A percentile compares a stretch with the other conserved stretches of the same genome.
Conservation (phyloP, 2,797 vertebrate species). For the Tangara arthus region DNA sequence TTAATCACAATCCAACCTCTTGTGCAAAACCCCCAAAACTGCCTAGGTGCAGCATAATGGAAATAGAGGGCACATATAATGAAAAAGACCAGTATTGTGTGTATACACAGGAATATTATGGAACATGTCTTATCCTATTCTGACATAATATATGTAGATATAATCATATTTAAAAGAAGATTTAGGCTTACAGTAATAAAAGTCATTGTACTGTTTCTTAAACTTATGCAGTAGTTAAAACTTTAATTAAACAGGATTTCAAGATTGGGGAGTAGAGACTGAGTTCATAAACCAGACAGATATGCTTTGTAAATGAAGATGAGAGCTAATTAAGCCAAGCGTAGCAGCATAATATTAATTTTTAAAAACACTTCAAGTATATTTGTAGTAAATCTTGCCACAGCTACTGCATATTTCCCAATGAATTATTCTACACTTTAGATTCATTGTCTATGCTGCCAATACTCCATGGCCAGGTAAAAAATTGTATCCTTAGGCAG, state of each 20-base stretch:
- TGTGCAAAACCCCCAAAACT: slow-evolving; percentile 28
- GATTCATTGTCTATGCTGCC: slow-evolving; percentile 54
- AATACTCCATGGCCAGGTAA: slow-evolving; percentile 48
- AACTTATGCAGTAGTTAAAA: slow-evolving; percentile 71
- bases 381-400: slow-evolving; percentile 73
- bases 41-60: background rate
- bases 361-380: slow-evolving; percentile 71
- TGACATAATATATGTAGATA: background rate
- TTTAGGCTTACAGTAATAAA: slow-evolving; percentile 66
- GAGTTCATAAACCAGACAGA: slow-evolving; percentile 76
- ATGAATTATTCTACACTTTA: slow-evolving; percentile 68
- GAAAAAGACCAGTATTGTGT: background rate
- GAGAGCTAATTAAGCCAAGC: slow-evolving; percentile 77
- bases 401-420: slow-evolving; percentile 64
- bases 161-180: slow-evolving; percentile 48
- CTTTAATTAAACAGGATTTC: slow-evolving; percentile 77
- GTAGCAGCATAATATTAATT: slow-evolving; percentile 76
- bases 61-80: background rate
- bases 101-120: background rate
- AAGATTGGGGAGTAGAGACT: slow-evolving; percentile 60
- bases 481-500: slow-evolving; percentile 48
- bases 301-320: slow-evolving; percentile 78
- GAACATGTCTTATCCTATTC: background rate
- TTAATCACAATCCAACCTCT: slow-evolving; percentile 42
- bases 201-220: slow-evolving; percentile 68